Evolutionary conservation across 1,140 invertebrate genomes (phyloP).

Genomic region (Anoplolepis gracilipes): DNA sequence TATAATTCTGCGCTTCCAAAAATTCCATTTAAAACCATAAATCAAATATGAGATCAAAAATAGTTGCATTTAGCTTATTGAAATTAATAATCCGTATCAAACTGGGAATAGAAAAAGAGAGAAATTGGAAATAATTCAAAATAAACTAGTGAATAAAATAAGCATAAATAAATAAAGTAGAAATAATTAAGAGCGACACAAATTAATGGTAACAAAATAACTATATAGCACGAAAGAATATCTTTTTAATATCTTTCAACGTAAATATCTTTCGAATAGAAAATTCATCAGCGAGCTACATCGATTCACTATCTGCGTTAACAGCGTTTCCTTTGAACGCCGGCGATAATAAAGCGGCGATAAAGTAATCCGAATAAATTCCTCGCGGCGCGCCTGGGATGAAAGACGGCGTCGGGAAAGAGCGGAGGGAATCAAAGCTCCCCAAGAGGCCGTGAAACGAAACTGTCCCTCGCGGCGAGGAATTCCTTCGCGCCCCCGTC

Average conservation of each 20-base stretch:
- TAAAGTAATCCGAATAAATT: slow-evolving; percentile 61
- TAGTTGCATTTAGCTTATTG: not conserved
- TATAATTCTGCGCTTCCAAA: not conserved
- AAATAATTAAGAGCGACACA: slow-evolving; percentile 4
- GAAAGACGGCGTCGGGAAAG: slow-evolving; percentile 43
- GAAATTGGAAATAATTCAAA: slow-evolving; percentile 18
- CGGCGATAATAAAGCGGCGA: slow-evolving; percentile 54
- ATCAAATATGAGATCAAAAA: slow-evolving; percentile 16
- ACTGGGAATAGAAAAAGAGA: not conserved
- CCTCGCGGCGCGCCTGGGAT: slow-evolving; percentile 40
- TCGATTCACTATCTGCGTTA: slow-evolving; percentile 42
- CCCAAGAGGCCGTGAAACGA: slow-evolving; percentile 56
- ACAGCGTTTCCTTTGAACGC: slow-evolving; percentile 34
- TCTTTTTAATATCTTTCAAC: not conserved
- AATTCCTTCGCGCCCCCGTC: slow-evolving; percentile 71
- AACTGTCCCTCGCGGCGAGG: slow-evolving; percentile 69
- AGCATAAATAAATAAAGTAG: not conserved
- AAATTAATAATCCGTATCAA: slow-evolving; percentile 3
- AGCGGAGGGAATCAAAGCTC: slow-evolving; percentile 53
- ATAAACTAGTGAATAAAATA: slow-evolving; percentile 1
- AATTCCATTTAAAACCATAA: slow-evolving; percentile 12
- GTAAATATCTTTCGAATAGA: slow-evolving; percentile 25
- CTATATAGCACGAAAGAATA: not conserved
- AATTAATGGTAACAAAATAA: not conserved
- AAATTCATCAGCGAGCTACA: slow-evolving; percentile 13